Conservation (phyloP, 2,797 vertebrate species). For the Lagorchestes hirsutus region DNA sequence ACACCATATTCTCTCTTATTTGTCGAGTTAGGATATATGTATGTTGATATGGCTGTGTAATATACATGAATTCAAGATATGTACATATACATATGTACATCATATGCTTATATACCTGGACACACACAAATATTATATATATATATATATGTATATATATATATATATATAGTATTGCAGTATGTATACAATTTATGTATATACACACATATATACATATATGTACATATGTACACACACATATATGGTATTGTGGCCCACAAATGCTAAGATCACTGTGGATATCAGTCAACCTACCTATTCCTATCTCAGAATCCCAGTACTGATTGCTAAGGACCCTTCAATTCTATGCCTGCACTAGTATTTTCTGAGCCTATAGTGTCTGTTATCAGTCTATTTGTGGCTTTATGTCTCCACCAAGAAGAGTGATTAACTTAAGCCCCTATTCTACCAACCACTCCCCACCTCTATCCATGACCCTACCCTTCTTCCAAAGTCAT, state of each 20-base stretch:
- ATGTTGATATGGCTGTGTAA: background rate
- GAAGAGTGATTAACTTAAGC: background rate
- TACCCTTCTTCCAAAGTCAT: background rate
- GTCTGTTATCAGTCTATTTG: background rate
- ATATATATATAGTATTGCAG: too few relatives aligned
- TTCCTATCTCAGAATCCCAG: background rate
- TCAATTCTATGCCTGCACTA: background rate
- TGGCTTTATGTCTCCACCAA: background rate
- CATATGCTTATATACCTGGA: background rate
- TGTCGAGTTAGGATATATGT: background rate
- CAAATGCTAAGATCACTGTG: background rate
- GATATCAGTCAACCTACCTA: background rate
- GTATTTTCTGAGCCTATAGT: background rate
- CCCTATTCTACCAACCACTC: background rate
- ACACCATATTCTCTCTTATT: background rate
- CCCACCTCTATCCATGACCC: background rate
- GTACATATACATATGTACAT: background rate
- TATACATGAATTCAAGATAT: background rate
- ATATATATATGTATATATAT: fast-evolving
- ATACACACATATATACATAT: background rate
- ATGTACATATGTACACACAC: background rate
- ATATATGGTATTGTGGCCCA: background rate
- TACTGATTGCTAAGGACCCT: background rate
- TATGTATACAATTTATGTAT: background rate
- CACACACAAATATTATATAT: background rate